Conservation (phyloP, 1,140 invertebrate species). For the Tetramorium parvispinum region DNA sequence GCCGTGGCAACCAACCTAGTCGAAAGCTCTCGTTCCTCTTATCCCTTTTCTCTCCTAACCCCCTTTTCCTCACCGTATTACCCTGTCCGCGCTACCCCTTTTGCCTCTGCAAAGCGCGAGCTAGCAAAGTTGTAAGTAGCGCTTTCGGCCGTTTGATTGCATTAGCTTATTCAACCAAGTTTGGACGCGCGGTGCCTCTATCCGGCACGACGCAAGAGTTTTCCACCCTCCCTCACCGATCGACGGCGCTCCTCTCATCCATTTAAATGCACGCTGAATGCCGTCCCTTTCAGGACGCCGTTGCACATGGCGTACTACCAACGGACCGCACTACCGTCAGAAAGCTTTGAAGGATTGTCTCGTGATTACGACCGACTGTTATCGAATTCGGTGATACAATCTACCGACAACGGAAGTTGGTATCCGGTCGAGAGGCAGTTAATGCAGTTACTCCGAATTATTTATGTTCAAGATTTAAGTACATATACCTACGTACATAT, state of each 20-base stretch:
- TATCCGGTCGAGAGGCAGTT: neutral
- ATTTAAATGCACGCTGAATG: conserved; percentile 55
- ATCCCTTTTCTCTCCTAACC: neutral
- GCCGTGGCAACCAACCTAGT: conserved; percentile 29
- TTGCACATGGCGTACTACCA: conserved; percentile 48
- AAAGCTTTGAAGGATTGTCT: conserved; percentile 58
- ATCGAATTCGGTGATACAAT: conserved; percentile 31
- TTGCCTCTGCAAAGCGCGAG: conserved; percentile 63
- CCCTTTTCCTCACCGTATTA: neutral
- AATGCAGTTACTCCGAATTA: neutral
- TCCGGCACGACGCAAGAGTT: conserved; percentile 62
- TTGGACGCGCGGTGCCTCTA: conserved; percentile 61
- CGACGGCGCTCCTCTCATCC: conserved; percentile 46
- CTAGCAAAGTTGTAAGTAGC: conserved; percentile 76
- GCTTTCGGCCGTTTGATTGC: conserved; percentile 78
- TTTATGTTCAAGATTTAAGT: neutral
- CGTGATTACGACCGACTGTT: conserved; percentile 47
- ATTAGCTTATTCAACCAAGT: conserved; percentile 76
- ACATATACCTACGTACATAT: neutral
- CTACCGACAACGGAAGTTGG: conserved; percentile 17
- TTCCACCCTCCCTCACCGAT: conserved; percentile 16
- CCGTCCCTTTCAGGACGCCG: conserved; percentile 50
- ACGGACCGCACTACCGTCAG: conserved; percentile 26
- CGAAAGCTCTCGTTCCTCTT: conserved; percentile 16
- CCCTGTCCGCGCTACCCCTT: conserved; percentile 24